Evolutionary conservation across 2,113 vertebrate species (phyloP).

Genomic region (Laticauda laticaudata): DNA sequence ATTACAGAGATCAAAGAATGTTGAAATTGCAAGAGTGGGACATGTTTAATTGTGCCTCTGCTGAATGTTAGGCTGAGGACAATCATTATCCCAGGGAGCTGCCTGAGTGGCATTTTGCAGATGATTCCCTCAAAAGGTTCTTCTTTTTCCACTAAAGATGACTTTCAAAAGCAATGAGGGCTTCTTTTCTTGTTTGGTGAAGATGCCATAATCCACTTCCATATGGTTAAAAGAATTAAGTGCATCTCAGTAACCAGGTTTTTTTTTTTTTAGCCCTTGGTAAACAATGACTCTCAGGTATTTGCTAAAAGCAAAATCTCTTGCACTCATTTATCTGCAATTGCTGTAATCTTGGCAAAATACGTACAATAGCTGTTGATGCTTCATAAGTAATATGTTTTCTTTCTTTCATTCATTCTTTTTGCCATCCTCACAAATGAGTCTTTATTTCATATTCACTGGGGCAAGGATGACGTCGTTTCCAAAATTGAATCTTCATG

Average conservation of each 20-base stretch:
- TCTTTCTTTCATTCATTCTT: background rate
- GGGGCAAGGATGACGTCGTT: background rate
- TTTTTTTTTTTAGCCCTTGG: background rate
- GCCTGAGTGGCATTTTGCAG: background rate
- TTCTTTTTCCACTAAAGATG: background rate
- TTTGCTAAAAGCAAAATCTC: background rate
- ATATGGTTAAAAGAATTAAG: rapidly evolving
- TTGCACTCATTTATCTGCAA: background rate
- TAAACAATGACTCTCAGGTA: background rate
- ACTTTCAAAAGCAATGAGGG: background rate
- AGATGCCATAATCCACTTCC: background rate
- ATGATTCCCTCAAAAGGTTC: background rate
- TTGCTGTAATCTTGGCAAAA: background rate
- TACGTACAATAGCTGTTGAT: background rate
- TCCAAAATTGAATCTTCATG: conserved; percentile 15
- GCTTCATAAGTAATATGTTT: background rate
- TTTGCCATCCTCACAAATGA: background rate
- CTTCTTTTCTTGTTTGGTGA: background rate
- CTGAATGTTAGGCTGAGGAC: background rate
- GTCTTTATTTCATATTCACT: background rate
- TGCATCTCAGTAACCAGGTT: background rate
- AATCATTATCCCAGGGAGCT: background rate
- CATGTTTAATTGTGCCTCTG: conserved; percentile 10
- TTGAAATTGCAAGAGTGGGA: conserved; percentile 16
- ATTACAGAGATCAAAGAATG: conserved; percentile 42